Conservation (phyloP, 2,888 invertebrate genomes). For the Microchrysa polita region DNA sequence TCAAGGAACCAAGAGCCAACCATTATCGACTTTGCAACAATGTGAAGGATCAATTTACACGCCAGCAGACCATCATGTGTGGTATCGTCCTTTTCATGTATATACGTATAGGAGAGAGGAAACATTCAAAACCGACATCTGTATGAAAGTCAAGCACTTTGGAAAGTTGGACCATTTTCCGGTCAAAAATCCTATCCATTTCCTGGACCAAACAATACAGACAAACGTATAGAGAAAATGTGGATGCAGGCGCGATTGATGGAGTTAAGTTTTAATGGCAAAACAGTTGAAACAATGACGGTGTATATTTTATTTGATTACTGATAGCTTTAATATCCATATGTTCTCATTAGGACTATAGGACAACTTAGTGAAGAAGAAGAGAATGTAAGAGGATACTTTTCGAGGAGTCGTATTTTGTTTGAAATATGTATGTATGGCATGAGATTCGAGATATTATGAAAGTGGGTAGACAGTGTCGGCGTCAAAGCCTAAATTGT, state of each 20-base stretch:
- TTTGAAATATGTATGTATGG: no score
- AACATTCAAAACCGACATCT: neutral
- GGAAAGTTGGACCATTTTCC: neutral
- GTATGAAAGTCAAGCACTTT: neutral
- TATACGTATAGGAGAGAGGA: neutral
- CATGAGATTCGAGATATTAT: no score
- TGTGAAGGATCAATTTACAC: constrained; percentile 26
- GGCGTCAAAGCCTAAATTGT: no score
- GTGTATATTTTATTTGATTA: constrained; percentile 20
- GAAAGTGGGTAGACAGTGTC: no score
- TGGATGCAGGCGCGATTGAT: neutral
- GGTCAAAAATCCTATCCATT: neutral
- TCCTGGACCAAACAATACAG: neutral
- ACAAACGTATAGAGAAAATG: no score
- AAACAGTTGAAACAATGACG: constrained; percentile 11
- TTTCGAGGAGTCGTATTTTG: no score
- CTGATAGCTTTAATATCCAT: constrained; percentile 29
- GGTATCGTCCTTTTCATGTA: neutral
- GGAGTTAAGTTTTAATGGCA: constrained; percentile 1
- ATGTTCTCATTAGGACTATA: constrained; percentile 14
- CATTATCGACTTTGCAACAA: constrained; percentile 27
- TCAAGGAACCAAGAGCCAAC: constrained; percentile 7
- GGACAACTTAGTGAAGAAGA: no score
- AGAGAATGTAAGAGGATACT: no score
- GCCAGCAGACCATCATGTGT: constrained; percentile 19